Evolutionary conservation across 2,888 invertebrate species (phyloP), one percentile per base, ranked within the genome.

Genomic region (Cremastinae sp.): DNA sequence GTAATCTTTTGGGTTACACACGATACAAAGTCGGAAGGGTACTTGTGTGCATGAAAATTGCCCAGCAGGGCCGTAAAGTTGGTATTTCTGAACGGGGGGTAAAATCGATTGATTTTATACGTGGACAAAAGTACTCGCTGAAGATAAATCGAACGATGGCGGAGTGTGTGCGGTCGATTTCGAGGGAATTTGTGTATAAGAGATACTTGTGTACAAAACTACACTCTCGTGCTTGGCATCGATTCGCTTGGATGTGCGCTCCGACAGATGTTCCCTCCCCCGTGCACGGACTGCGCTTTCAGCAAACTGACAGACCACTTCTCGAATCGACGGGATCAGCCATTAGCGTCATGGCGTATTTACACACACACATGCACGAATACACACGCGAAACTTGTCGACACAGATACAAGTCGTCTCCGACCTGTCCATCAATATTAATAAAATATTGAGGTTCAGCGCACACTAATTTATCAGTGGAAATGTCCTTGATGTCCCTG

Each of bases 251-350:
- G 47, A 56, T 20, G 14, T 56, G 14, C 53, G 14, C 28, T 39
- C 47, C 28, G 74, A 68, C 68, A 76, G 75, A 75, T 75, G 70
- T 75, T 68, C 41, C 51, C 16, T 12, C 41, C 61, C 47, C 12
- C 10, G 69, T 49, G 64, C 58, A 58, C 39, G 16, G 20, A 18
- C 35, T 20, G 51, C 18, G 58, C 56, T 39, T 72, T 64, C 72
- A 65, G 16, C 56, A 37, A 20, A 41, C 53, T 59, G 70, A 58
- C 74, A 39, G 47, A 39, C 47, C 56, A 59, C 65, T 65, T 56
- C 35, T 51, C 66, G 66, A 61, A 59, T 47, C 56, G 58, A 55
- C 53, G 45, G 58, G 49, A 55, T 59, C 59, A 59, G 45, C 53
- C 66, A 66, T 73, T 73, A 73, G 28, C 53, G 59, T 61, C 64